Base-by-base conservation (phyloP, 2,888 invertebrate species). In the Caenorhabditis sp. region DNA sequence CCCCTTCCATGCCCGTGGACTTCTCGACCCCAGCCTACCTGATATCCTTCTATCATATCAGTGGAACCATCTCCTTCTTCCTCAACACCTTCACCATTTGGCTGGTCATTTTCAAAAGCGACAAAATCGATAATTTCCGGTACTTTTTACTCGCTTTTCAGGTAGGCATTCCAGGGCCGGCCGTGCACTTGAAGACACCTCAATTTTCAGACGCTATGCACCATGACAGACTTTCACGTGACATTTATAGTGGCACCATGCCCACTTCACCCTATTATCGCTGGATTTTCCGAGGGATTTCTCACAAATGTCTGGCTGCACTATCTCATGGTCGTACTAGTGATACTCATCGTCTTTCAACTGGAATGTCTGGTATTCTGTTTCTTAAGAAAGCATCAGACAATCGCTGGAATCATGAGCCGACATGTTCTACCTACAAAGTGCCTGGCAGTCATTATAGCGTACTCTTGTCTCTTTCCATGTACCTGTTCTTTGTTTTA, bases 1-100 rank as follows among this genome's bases (percentile, higher is more conserved):
- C n/a, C n/a, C n/a, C n/a, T n/a, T n/a, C n/a, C n/a, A n/a, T n/a
- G n/a, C n/a, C n/a, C n/a, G n/a, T n/a, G n/a, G 50, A 35, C n/a
- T 67, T 58, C 28, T 47, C 68, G 2, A 35, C 15, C 1, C 67
- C 67, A 0, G 5, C 15, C 15, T 68, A 58, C 56, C 58, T 68
- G 5, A 26, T 68, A 0, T 58, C 44, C 44, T 68, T 22, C 11
- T 68, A 68, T 13, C 26, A 68, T 47, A 15, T 32, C 15, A 9
- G 56, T 4, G 58, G 68, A 1, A 1, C 22, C 0, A 32, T 68
- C 9, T 68, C 68, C 18, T 0, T 58, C 0, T 13, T 44, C n/a
- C 44, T 68, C 15, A 68, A 68, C 58, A 6, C n/a, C 15, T 32
- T 40, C 6, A 58, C 40, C 11, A 18, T 58, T 0, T 58, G 37